These are phyloP conservation scores for Amazona guildingii DNA, from an alignment of 2,113 vertebrate genomes.

Conservation along the genomic window DNA sequence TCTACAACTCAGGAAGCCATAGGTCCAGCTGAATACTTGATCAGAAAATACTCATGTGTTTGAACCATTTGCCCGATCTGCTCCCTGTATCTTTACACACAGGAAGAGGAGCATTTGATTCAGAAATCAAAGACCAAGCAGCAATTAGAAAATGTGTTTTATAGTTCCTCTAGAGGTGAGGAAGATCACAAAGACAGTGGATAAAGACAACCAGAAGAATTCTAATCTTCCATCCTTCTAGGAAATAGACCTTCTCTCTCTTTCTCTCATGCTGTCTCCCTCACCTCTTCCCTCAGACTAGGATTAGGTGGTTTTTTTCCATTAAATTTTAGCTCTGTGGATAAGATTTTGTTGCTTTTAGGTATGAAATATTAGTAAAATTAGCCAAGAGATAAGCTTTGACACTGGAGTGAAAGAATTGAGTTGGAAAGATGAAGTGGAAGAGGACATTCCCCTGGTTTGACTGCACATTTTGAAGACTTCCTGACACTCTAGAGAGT, in stretches of 20 bases:
- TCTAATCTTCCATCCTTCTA: background rate
- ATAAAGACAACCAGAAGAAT: background rate
- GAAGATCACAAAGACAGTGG: background rate
- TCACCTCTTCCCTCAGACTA: background rate
- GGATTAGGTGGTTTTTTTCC: background rate
- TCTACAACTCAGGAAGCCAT: background rate
- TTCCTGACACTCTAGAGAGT: background rate
- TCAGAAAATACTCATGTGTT: background rate
- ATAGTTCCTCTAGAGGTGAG: background rate
- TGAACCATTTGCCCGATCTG: background rate
- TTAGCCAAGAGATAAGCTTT: background rate
- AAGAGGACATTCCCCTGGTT: background rate
- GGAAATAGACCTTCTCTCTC: background rate
- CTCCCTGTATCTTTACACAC: background rate
- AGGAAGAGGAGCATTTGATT: background rate
- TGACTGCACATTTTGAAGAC: background rate
- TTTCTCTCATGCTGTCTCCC: background rate
- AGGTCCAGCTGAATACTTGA: background rate
- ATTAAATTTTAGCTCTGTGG: background rate
- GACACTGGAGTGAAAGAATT: background rate
- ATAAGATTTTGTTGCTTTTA: background rate
- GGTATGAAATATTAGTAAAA: background rate
- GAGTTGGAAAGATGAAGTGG: background rate
- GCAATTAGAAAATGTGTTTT: background rate
- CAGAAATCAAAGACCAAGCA: background rate